Evolutionary conservation across 2,113 vertebrate species (phyloP).

Genomic region (chimpanzee (Pan troglodytes)): NHGRI_mPanTro3-v2.1_pri NC_072412.2:45288001-45288500

Average conservation of each 20-base stretch:
- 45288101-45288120: not conserved
- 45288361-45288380: not conserved
- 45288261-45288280: not conserved
- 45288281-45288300: not conserved
- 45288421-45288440: no score
- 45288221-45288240: not conserved
- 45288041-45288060: not conserved
- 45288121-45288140: not conserved
- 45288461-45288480: no score
- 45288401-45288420: no score
- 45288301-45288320: not conserved
- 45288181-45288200: not conserved
- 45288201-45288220: not conserved
- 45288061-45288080: not conserved
- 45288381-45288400: not conserved
- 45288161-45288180: not conserved
- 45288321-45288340: not conserved
- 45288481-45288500: no score
- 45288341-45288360: not conserved
- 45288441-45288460: no score
- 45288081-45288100: not conserved
- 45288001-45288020: not conserved
- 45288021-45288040: not conserved
- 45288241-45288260: not conserved
- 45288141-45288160: not conserved